A percentile compares a stretch with the other conserved stretches of the same genome.
Evolutionary conservation across 2,797 vertebrate species (phyloP).

Genomic region (Sebastes variabilis): DNA sequence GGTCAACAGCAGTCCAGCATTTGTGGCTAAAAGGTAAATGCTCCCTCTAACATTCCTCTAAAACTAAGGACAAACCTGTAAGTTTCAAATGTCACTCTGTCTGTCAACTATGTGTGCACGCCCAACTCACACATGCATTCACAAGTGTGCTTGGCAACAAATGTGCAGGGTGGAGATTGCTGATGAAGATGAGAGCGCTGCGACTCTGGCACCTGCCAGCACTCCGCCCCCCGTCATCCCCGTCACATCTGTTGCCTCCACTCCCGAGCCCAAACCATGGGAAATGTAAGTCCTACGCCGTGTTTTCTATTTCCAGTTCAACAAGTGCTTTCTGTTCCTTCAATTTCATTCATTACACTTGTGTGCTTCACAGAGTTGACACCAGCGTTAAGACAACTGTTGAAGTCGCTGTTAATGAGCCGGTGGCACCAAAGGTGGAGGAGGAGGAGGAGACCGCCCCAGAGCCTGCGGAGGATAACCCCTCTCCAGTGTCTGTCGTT

Average conservation of each 20-base stretch:
- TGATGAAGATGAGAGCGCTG: slow-evolving; percentile 67
- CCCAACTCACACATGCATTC: background rate
- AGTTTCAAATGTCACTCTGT: background rate
- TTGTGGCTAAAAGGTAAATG: slow-evolving; percentile 83
- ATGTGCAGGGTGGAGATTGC: slow-evolving; percentile 75
- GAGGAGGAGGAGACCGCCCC: background rate
- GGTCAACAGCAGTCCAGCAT: slow-evolving; percentile 44
- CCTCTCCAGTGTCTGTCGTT: background rate
- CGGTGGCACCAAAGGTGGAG: slow-evolving; percentile 10
- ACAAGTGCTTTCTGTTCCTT: background rate
- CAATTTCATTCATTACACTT: background rate
- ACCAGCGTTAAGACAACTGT: slow-evolving; percentile 10
- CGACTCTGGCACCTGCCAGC: slow-evolving; percentile 24
- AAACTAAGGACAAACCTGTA: background rate
- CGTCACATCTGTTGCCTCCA: slow-evolving; percentile 32
- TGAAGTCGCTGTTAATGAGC: slow-evolving; percentile 16
- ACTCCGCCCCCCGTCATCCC: slow-evolving; percentile 4
- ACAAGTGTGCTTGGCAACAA: background rate
- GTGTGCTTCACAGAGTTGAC: slow-evolving; percentile 59
- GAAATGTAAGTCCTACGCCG: slow-evolving; percentile 50
- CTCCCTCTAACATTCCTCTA: background rate
- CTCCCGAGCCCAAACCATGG: slow-evolving; percentile 16
- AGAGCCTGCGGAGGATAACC: slow-evolving; percentile 25
- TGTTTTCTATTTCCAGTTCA: background rate
- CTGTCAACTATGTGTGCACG: background rate